Base-by-base conservation (phyloP, 2,888 invertebrate species). In the Drosophila bunnanda region DNA sequence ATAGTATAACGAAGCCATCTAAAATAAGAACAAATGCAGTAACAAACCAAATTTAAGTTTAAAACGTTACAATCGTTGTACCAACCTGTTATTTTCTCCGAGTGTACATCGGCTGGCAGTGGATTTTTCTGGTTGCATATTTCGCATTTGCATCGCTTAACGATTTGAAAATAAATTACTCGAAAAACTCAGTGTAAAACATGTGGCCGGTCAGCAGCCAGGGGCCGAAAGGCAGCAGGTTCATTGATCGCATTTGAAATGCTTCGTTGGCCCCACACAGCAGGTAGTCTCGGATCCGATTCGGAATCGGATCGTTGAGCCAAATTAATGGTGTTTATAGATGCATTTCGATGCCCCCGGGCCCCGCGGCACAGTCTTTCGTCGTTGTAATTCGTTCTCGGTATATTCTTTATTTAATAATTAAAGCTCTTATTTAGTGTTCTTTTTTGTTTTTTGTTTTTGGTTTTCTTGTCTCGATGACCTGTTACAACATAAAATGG, bases 351-450 rank as follows among this genome's bases (percentile, higher is more conserved):
- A 57, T 81, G 68, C 58, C 68, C 75, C 54, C 72, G 41, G 20
- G 74, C 82, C 85, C 82, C 85, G 82, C 85, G 69, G 46, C 82
- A 72, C 10, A 28, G 75, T 76, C 66, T 64, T 48, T 75, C 75
- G 30, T 50, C 32, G 22, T 34, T 46, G 17, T n/a, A 12, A 77
- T 67, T 70, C 73, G 44, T 87, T 82, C 62, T 70, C 71, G 78
- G 76, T 88, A 85, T 76, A 86, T 87, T 84, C 73, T 84, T 80
- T 82, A 82, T 88, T 87, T 89, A 82, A 87, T 90, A 88, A 88
- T 88, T 88, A 88, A 88, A 88, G 88, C 88, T 88, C 89, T 88
- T 90, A 89, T 90, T 87, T 88, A 88, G 88, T 84, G 76, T 82
- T 76, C 48, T 59, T 52, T 60, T 56, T 75, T 64, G 50, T 70